Conservation (phyloP, 2,888 invertebrate genomes). For the Acrobasis repandana region DNA sequence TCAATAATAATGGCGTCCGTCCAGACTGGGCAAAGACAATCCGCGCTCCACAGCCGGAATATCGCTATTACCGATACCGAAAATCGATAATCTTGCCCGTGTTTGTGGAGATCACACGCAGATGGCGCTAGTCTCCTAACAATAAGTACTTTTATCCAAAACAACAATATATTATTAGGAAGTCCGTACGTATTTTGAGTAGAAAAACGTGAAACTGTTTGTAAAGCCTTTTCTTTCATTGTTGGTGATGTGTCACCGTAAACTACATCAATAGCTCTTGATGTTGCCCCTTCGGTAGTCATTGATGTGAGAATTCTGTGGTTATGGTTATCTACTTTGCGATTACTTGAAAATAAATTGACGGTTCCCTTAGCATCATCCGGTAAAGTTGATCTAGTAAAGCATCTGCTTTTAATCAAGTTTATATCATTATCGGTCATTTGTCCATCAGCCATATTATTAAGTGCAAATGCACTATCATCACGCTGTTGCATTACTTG, state of each 20-base stretch:
- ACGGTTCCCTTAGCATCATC: slow-evolving; percentile 18
- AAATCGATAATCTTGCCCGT: no score
- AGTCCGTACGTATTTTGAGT: slow-evolving; percentile 8
- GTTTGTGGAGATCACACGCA: no score
- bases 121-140: no score
- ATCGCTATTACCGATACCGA: no score
- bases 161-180: background rate
- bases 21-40: no score
- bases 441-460: slow-evolving; percentile 5
- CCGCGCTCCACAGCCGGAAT: no score
- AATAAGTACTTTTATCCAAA: no score
- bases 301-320: slow-evolving; percentile 21
- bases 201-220: slow-evolving; percentile 5
- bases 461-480: background rate
- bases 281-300: slow-evolving; percentile 12
- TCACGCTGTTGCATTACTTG: slow-evolving; percentile 12
- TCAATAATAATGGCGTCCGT: no score
- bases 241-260: slow-evolving; percentile 12
- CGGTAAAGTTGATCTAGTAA: no score
- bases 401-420: no score
- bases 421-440: no score
- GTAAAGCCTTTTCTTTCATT: slow-evolving; percentile 12
- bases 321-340: slow-evolving; percentile 25
- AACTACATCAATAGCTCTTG: slow-evolving; percentile 20
- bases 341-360: slow-evolving; percentile 25